Evolutionary conservation across 2,888 invertebrate genomes (phyloP).

Genomic region (Tridacna gigas): DNA sequence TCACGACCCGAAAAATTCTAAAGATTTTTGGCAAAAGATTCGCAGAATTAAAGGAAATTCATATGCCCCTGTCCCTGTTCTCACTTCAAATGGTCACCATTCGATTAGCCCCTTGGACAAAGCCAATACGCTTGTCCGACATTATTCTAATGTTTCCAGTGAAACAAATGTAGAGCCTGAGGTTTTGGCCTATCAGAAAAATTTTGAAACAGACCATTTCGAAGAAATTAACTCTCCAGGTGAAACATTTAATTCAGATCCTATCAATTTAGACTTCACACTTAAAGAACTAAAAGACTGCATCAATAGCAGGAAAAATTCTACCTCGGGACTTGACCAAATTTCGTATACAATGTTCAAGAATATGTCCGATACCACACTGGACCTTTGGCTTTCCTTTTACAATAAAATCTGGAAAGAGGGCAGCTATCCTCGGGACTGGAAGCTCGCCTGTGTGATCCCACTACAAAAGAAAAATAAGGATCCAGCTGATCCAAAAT

Average conservation of each 20-base stretch:
- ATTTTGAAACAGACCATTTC: too few species aligned
- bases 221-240: too few species aligned
- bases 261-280: too few species aligned
- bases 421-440: slow-evolving; percentile 14
- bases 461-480: slow-evolving; percentile 15
- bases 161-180: slow-evolving; percentile 7
- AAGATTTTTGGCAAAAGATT: slow-evolving; percentile 28
- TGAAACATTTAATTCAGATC: too few species aligned
- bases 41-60: slow-evolving; percentile 24
- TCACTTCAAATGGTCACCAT: neutral
- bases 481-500: slow-evolving; percentile 27
- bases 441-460: slow-evolving; percentile 39
- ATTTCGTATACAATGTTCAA: slow-evolving; percentile 1
- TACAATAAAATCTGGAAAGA: slow-evolving; percentile 10
- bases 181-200: slow-evolving; percentile 12
- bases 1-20: neutral
- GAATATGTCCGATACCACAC: neutral
- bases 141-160: slow-evolving; percentile 25
- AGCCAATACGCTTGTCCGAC: slow-evolving; percentile 9
- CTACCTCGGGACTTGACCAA: slow-evolving; percentile 21
- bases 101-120: slow-evolving; percentile 9
- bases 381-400: neutral
- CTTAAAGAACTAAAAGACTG: slow-evolving; percentile 17
- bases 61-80: neutral
- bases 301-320: slow-evolving; percentile 2